phyloP scores from a whole-genome alignment of 2,888 invertebrate species.

The Sphecodes monilicornis region DNA sequence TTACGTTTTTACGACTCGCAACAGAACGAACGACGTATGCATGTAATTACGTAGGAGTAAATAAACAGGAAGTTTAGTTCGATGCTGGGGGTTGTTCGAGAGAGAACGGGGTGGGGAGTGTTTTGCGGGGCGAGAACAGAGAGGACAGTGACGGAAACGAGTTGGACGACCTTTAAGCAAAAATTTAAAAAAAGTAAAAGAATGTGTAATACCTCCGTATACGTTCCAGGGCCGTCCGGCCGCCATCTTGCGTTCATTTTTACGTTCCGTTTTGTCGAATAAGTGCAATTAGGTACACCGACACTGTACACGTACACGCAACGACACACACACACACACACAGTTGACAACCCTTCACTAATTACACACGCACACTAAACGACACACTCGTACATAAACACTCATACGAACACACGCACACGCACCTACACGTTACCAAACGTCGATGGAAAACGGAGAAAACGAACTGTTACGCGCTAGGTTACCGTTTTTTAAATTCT shows the following conservation, averaged over 20 bases:
- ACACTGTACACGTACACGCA: slow-evolving; percentile 63
- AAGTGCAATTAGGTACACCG: slow-evolving; percentile 84
- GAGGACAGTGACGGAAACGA: slow-evolving; percentile 27
- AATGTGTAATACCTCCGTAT: slow-evolving; percentile 77
- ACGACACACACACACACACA: slow-evolving; percentile 31
- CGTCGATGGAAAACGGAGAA: slow-evolving; percentile 66
- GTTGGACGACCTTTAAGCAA: slow-evolving; percentile 60
- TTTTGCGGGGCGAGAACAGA: background rate
- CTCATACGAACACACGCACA: slow-evolving; percentile 17
- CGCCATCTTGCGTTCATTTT: slow-evolving; percentile 84
- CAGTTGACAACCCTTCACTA: slow-evolving; percentile 37
- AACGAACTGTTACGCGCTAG: slow-evolving; percentile 82
- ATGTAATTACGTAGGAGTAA: slow-evolving; percentile 59
- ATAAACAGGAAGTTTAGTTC: slow-evolving; percentile 68
- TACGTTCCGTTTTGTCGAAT: slow-evolving; percentile 83
- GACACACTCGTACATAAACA: slow-evolving; percentile 19
- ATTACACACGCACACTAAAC: slow-evolving; percentile 6
- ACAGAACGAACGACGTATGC: slow-evolving; percentile 65
- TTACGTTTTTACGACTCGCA: slow-evolving; percentile 80
- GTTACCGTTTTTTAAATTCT: slow-evolving; percentile 83
- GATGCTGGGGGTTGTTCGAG: slow-evolving; percentile 38
- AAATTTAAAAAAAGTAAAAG: slow-evolving; percentile 60
- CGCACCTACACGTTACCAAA: slow-evolving; percentile 28
- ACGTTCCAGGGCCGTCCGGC: slow-evolving; percentile 81
- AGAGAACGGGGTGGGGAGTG: slow-evolving; percentile 19